A percentile compares a stretch with the other conserved stretches of the same genome.
phyloP scores from a whole-genome alignment of 2,888 invertebrate species.

The Agriopis leucophaearia region DNA sequence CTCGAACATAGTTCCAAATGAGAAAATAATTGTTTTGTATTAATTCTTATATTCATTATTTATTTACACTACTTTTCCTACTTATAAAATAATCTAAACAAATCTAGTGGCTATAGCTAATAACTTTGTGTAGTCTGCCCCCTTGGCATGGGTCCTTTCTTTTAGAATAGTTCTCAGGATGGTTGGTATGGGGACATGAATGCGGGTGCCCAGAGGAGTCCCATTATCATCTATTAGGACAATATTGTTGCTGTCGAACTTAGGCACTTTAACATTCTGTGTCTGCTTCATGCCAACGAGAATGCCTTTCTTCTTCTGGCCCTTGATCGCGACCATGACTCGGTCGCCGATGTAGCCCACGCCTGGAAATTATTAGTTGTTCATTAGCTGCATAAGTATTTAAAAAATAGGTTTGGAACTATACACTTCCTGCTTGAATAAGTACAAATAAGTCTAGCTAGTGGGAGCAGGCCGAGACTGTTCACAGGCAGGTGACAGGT shows the following conservation, averaged over 20 bases:
- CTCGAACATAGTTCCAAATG: too few relatives aligned
- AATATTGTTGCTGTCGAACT: constrained; percentile 97
- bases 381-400: background rate
- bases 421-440: background rate
- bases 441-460: background rate
- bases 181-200: constrained; percentile 98
- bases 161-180: constrained; percentile 94
- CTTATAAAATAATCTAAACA: constrained; percentile 84
- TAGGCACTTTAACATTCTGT: constrained; percentile 93
- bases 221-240: constrained; percentile 98
- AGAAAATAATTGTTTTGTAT: background rate
- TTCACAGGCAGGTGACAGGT: background rate
- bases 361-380: constrained; percentile 57
- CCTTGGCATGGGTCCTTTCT: constrained; percentile 92
- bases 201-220: constrained; percentile 97
- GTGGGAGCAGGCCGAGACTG: background rate
- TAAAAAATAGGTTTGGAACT: background rate
- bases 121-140: constrained; percentile 96
- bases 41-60: constrained; percentile 42
- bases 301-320: constrained; percentile 97
- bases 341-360: constrained; percentile 91
- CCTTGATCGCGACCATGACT: constrained; percentile 97
- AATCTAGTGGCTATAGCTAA: constrained; percentile 95
- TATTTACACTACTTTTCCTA: constrained; percentile 55
- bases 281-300: constrained; percentile 92